phyloP scores from a whole-genome alignment of 1,140 invertebrate genomes.

The Drosophila leontia region DNA sequence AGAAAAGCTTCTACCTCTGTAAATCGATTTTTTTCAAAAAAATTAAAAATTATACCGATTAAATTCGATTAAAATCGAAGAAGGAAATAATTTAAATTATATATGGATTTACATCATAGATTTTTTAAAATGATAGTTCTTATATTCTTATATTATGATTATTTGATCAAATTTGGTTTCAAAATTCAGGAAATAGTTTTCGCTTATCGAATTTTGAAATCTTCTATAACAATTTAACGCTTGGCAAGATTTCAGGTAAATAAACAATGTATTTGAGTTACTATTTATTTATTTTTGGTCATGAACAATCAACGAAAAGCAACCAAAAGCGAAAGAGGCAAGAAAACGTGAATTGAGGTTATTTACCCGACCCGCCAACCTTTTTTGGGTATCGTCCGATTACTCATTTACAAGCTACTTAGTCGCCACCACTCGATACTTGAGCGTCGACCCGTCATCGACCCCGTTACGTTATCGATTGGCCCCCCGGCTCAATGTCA shows the following conservation, averaged over 20 bases:
- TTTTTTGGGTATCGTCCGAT: constrained; percentile 27
- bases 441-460: constrained; percentile 41
- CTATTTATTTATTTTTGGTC: constrained; percentile 45
- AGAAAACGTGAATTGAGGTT: constrained; percentile 49
- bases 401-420: constrained; percentile 12
- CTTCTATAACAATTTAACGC: constrained; percentile 2
- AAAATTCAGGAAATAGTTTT: constrained; percentile 11
- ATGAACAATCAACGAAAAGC: constrained; percentile 19
- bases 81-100: too few species aligned
- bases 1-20: too few species aligned
- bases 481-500: constrained; percentile 48
- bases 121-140: too few species aligned
- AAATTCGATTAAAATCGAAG: too few species aligned
- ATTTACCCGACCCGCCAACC: constrained; percentile 34
- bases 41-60: too few species aligned
- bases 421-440: constrained; percentile 10
- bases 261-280: neutral
- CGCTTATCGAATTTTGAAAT: neutral
- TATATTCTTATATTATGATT: neutral
- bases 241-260: constrained; percentile 7
- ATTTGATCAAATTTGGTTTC: neutral
- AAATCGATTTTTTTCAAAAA: too few species aligned
- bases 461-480: constrained; percentile 56
- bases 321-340: constrained; percentile 7
- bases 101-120: too few species aligned